A percentile compares a stretch with the other conserved stretches of the same genome.
phyloP scores from a whole-genome alignment of 2,113 vertebrate genomes.

The Petaurus breviceps region DNA sequence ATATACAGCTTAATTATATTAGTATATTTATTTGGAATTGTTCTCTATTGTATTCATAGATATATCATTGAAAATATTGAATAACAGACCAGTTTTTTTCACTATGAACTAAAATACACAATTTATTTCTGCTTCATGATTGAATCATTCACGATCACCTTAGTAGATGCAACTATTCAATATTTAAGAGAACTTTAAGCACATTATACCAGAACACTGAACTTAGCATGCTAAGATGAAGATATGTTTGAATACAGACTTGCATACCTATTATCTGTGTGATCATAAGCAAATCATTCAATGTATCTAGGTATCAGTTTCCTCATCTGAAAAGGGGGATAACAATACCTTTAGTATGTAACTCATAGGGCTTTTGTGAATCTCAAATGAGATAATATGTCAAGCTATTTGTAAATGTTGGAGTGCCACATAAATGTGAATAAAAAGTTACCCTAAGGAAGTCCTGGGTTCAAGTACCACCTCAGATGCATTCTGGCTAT shows the following conservation, averaged over 20 bases:
- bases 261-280: not conserved
- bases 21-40: not conserved
- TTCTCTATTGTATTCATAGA: not conserved
- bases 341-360: not conserved
- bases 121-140: not conserved
- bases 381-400: not conserved
- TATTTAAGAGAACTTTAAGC: not conserved
- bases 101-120: not conserved
- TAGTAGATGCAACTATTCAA: not conserved
- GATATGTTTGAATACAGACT: not conserved
- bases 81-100: not conserved
- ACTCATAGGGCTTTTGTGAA: not conserved
- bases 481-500: not conserved
- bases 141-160: conserved; percentile 20
- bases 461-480: not conserved
- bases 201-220: not conserved
- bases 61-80: not conserved
- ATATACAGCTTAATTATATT: not conserved
- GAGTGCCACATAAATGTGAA: not conserved
- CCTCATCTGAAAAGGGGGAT: not conserved
- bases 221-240: not conserved
- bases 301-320: not conserved
- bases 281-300: not conserved
- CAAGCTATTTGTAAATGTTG: not conserved
- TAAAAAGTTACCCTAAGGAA: not conserved